Percentiles rank a stretch among this genome's conserved stretches.
Conservation (phyloP, 37 sponge, comb jelly and placozoan genomes). For the Chondrilla cf. caribensis region DNA sequence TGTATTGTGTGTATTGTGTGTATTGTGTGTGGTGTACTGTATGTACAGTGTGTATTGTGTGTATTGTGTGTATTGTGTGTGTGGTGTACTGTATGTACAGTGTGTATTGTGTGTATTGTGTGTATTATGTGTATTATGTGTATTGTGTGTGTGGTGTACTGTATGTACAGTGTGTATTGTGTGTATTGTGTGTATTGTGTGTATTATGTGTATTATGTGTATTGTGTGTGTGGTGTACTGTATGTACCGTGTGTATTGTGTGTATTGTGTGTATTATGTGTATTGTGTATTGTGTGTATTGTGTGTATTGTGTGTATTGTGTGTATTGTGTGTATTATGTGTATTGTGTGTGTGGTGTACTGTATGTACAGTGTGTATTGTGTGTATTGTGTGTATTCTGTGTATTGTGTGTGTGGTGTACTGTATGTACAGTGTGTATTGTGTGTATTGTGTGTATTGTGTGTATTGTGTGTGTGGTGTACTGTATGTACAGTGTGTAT, state of each 20-base stretch:
- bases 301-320: too few relatives aligned
- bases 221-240: not conserved
- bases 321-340: too few relatives aligned
- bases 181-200: not conserved
- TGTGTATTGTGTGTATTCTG: too few relatives aligned
- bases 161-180: not conserved
- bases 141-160: too few relatives aligned
- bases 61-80: slow-evolving; percentile 2
- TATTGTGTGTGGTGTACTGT: not conserved
- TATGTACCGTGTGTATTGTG: too few relatives aligned
- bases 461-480: slow-evolving; percentile 24
- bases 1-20: slow-evolving; percentile 9
- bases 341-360: too few relatives aligned
- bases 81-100: too few relatives aligned
- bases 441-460: slow-evolving; percentile 31
- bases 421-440: too few relatives aligned
- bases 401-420: too few relatives aligned
- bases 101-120: too few relatives aligned
- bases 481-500: not conserved
- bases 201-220: not conserved
- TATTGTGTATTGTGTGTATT: not conserved
- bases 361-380: slow-evolving; percentile 11
- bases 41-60: not conserved
- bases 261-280: slow-evolving; percentile 15
- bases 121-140: too few relatives aligned